Conservation (phyloP, 2,888 invertebrate genomes). For the Acleris emargana region DNA sequence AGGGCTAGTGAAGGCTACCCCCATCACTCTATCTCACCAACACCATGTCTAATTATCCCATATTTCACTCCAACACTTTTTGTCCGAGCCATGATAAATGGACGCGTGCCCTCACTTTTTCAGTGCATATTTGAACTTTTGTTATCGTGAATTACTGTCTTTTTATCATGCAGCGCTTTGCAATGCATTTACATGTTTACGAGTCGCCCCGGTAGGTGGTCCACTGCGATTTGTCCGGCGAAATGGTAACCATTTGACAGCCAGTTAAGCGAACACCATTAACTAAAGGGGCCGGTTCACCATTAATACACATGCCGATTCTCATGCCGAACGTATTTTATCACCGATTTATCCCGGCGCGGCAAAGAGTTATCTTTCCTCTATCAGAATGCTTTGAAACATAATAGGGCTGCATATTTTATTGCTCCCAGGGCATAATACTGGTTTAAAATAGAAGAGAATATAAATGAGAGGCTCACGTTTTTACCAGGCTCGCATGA, state of each 20-base stretch:
- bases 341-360: slow-evolving; percentile 62
- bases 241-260: slow-evolving; percentile 71
- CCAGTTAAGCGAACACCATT: slow-evolving; percentile 70
- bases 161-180: slow-evolving; percentile 58
- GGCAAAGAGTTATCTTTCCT: slow-evolving; percentile 63
- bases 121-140: slow-evolving; percentile 47
- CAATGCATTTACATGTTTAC: slow-evolving; percentile 76
- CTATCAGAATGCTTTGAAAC: slow-evolving; percentile 61
- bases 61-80: slow-evolving; percentile 31
- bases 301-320: slow-evolving; percentile 56
- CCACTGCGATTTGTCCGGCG: slow-evolving; percentile 69
- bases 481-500: slow-evolving; percentile 7
- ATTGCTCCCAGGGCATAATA: slow-evolving; percentile 48
- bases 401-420: slow-evolving; percentile 59
- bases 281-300: slow-evolving; percentile 58
- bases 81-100: slow-evolving; percentile 30
- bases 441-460: slow-evolving; percentile 26
- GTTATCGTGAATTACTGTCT: slow-evolving; percentile 48
- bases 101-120: slow-evolving; percentile 36
- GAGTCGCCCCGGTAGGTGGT: slow-evolving; percentile 73
- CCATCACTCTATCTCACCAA: slow-evolving; percentile 9
- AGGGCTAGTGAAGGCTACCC: slow-evolving; percentile 8
- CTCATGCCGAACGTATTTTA: slow-evolving; percentile 59
- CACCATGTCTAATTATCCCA: slow-evolving; percentile 32
- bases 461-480: slow-evolving; percentile 4